Evolutionary conservation across 2,888 invertebrate species (phyloP).

Genomic region (Hirtodrosophila duncani): DNA sequence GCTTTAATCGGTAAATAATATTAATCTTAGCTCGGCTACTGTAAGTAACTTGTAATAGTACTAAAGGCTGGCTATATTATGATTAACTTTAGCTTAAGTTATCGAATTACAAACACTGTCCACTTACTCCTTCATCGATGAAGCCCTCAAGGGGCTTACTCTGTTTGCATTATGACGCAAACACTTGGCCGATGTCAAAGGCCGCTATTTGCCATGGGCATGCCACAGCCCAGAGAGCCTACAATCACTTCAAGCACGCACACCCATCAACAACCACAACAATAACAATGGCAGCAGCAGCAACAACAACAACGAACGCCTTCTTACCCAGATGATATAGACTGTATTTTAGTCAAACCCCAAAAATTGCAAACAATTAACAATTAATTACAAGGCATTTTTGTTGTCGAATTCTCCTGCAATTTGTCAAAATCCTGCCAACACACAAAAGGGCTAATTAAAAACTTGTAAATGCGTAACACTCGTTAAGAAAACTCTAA

Average conservation of each 20-base stretch:
- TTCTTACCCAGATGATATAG: too few species aligned
- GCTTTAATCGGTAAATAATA: too few species aligned
- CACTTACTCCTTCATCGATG: too few species aligned
- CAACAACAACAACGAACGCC: too few species aligned
- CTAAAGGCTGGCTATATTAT: too few species aligned
- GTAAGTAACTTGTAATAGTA: too few species aligned
- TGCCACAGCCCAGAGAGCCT: not conserved
- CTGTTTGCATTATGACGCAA: not conserved
- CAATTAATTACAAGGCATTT: constrained; percentile 63
- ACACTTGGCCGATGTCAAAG: constrained; percentile 7
- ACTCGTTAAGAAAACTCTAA: constrained; percentile 7
- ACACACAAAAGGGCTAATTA: constrained; percentile 56
- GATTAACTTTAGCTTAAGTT: not conserved
- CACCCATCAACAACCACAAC: constrained; percentile 3
- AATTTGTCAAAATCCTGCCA: constrained; percentile 37
- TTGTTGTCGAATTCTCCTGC: constrained; percentile 12
- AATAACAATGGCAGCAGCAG: too few species aligned
- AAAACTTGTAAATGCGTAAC: constrained; percentile 44
- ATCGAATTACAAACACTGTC: not conserved
- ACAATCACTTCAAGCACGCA: constrained; percentile 30
- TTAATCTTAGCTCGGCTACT: too few species aligned
- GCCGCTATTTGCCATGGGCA: constrained; percentile 14
- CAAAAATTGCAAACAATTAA: constrained; percentile 53
- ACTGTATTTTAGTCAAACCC: constrained; percentile 4
- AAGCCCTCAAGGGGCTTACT: not conserved